Base-by-base conservation (phyloP, 35 echinoderm and acorn worm genomes). In the Apostichopus parvimensis region DNA sequence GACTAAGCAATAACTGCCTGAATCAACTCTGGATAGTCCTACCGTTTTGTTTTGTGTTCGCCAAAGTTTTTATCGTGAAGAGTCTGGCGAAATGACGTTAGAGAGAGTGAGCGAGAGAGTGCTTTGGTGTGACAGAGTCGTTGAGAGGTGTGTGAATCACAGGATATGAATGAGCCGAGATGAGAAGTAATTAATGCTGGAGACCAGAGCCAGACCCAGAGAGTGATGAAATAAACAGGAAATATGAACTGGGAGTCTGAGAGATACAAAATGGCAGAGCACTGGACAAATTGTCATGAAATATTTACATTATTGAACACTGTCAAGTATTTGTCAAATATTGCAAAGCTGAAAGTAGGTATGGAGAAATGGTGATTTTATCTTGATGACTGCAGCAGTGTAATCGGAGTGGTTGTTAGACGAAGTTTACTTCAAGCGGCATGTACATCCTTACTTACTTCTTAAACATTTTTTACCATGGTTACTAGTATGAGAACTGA, bases 111-210 rank as follows among this genome's bases (percentile, higher is more conserved):
- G 71, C 24, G 70, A 73, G 70, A 73, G 11, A 17, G 70, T 20
- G 71, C 71, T 75, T 75, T n/a, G 17, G 17, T 75, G 71, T 75
- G 71, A n/a, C 71, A n/a, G n/a, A 75, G 71, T 58, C 17, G 23
- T 58, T 84, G 81, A 84, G 54, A 84, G 71, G 71, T 60, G 81
- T 84, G 81, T 84, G 81, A 84, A 23, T 84, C 81, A 84, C 55
- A 84, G 81, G 81, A 84, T 84, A 84, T 84, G 17, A 84, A 60
- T 56, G 81, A 58, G 22, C 6, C 10, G 54, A 54, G 25, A 58
- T 84, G 81, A 84, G 81, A 59, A 84, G 81, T 59, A 84, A 84
- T 84, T 84, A 84, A 84, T 58, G 81, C 53, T 62, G 81, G 57
- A 84, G 15, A 84, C 56, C 81, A 20, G 13, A 75, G 71, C 71